Evolutionary conservation across 2,113 vertebrate species (phyloP).

Genomic region (Pygoscelis adeliae): DNA sequence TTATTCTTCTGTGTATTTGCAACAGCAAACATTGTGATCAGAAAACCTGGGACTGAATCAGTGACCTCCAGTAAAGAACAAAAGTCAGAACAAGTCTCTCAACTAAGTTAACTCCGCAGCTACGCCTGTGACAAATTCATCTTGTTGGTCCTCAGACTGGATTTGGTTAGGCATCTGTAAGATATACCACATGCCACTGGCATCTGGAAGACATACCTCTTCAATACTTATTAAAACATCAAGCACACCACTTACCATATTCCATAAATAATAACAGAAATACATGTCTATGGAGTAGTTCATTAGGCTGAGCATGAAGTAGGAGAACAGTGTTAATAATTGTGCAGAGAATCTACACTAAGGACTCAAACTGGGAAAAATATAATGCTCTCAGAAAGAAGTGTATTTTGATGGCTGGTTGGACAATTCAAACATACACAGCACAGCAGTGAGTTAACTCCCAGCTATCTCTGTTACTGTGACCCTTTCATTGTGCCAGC

Average conservation of each 20-base stretch:
- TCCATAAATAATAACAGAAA: background rate
- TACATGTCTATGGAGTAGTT: background rate
- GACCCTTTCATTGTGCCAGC: background rate
- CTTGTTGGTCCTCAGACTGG: background rate
- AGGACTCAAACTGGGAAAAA: background rate
- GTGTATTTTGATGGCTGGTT: background rate
- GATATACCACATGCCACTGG: accelerated
- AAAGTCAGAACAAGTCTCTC: background rate
- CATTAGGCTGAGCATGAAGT: background rate
- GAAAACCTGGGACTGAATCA: background rate
- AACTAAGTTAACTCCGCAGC: background rate
- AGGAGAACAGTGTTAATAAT: background rate
- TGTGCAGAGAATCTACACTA: background rate
- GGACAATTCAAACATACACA: background rate
- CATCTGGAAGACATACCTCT: background rate
- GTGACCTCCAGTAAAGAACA: background rate
- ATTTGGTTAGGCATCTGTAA: background rate
- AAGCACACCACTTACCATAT: background rate
- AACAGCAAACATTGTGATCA: background rate
- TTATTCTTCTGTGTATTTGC: background rate
- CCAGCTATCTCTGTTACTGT: background rate
- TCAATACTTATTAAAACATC: background rate
- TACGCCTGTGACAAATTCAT: background rate
- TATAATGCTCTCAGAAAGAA: background rate
- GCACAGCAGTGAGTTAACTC: background rate